These are phyloP conservation scores for Drosophila atroscutellata DNA, from an alignment of 2,888 invertebrate genomes.

Conservation along the genomic window DNA sequence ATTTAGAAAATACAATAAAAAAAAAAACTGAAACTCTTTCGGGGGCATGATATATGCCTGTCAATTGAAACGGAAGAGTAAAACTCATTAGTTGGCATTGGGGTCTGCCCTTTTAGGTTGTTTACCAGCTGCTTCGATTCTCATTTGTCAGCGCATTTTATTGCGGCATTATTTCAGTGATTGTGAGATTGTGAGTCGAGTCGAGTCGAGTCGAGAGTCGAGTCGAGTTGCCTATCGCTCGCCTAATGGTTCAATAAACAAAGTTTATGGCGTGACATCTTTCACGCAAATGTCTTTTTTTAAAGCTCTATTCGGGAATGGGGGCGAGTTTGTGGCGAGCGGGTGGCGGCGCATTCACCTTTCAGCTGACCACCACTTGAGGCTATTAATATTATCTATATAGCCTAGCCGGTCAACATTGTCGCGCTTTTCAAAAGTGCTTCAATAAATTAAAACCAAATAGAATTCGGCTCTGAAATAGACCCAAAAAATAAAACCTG, in stretches of 20 bases:
- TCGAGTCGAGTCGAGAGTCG: too few relatives aligned
- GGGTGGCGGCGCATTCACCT: conserved; percentile 39
- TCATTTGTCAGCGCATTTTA: conserved; percentile 52
- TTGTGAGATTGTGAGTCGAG: conserved; percentile 18
- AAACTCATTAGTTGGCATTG: conserved; percentile 4
- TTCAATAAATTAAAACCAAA: conserved; percentile 68
- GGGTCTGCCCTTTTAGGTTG: not conserved
- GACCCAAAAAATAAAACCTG: conserved; percentile 7
- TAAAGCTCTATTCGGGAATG: conserved; percentile 19
- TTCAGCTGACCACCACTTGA: conserved; percentile 67
- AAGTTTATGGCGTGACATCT: conserved; percentile 78
- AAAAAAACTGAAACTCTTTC: not conserved
- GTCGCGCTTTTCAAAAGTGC: conserved; percentile 72
- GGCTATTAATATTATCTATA: conserved; percentile 78
- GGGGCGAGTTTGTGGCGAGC: too few relatives aligned
- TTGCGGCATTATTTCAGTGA: conserved; percentile 29
- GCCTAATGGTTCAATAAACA: conserved; percentile 76
- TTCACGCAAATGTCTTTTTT: conserved; percentile 71
- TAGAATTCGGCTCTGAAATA: conserved; percentile 46
- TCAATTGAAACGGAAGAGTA: conserved; percentile 6
- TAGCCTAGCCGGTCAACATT: conserved; percentile 54
- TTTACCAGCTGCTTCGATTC: conserved; percentile 12
- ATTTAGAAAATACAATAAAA: not conserved
- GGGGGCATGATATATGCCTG: not conserved
- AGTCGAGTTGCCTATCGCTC: conserved; percentile 44